Conservation (phyloP, 2,797 vertebrate species). For the Pangasius sanitwongsei region DNA sequence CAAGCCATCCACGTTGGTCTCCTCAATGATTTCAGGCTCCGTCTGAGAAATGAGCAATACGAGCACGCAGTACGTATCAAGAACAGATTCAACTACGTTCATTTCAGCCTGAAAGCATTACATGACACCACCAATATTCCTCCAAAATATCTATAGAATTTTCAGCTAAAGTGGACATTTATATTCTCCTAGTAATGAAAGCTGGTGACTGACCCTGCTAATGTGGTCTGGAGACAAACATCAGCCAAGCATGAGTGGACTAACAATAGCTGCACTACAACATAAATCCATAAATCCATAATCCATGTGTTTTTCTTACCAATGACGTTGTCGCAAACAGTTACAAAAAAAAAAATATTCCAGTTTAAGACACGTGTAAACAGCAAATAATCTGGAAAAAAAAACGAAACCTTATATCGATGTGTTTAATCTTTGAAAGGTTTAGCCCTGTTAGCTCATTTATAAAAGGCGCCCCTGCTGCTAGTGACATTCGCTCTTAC, state of each 20-base stretch:
- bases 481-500: background rate
- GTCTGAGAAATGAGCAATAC: slow-evolving; percentile 73
- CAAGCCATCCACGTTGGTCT: slow-evolving; percentile 92
- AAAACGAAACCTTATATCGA: background rate
- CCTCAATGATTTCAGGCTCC: slow-evolving; percentile 94
- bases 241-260: background rate
- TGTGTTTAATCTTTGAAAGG: background rate
- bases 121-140: background rate
- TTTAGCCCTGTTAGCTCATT: background rate
- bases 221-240: background rate
- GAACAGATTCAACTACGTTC: background rate
- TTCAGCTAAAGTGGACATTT: slow-evolving; percentile 12
- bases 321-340: background rate
- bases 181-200: background rate
- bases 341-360: background rate
- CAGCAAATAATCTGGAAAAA: background rate
- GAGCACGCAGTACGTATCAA: background rate
- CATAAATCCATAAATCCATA: background rate
- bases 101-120: background rate
- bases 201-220: background rate
- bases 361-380: background rate
- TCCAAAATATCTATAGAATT: background rate
- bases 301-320: background rate
- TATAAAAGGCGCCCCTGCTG: background rate
- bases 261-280: background rate